A percentile compares a stretch with the other conserved stretches of the same genome.
Conservation (phyloP, 2,888 invertebrate species). For the Escarpia spicata region DNA sequence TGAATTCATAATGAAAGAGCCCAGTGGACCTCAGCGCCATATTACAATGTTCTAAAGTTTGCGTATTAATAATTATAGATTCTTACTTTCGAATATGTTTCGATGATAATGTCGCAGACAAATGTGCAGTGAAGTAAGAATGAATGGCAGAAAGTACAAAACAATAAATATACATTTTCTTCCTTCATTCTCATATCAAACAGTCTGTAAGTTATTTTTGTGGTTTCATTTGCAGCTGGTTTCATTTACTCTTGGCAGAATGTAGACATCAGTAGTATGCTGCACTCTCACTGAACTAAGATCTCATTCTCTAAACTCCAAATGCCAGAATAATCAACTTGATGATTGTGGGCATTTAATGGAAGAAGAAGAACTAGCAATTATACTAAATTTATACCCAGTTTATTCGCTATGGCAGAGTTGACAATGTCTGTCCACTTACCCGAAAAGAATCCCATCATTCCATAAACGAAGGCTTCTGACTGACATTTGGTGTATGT, state of each 20-base stretch:
- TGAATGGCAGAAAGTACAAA: neutral
- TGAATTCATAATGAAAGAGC: too few relatives aligned
- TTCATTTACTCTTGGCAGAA: neutral
- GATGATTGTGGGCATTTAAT: too few relatives aligned
- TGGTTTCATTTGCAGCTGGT: neutral
- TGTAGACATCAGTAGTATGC: neutral
- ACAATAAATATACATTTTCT: too few relatives aligned
- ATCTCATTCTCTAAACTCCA: too few relatives aligned
- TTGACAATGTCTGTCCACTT: constrained; percentile 27
- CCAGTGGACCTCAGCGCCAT: too few relatives aligned
- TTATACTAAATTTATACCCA: neutral
- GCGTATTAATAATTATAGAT: neutral
- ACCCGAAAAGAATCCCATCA: constrained; percentile 43
- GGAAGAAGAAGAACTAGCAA: neutral
- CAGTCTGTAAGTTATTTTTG: too few relatives aligned
- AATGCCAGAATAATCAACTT: too few relatives aligned
- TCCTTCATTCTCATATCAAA: too few relatives aligned
- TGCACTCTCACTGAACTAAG: neutral
- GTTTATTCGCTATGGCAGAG: neutral
- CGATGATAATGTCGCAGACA: neutral
- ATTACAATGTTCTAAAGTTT: too few relatives aligned
- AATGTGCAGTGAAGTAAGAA: neutral
- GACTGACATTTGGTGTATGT: constrained; percentile 44
- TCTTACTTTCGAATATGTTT: neutral
- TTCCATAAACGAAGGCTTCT: constrained; percentile 44